phyloP scores from a whole-genome alignment of 2,113 vertebrate genomes.

The Sapayoa aenigma region DNA sequence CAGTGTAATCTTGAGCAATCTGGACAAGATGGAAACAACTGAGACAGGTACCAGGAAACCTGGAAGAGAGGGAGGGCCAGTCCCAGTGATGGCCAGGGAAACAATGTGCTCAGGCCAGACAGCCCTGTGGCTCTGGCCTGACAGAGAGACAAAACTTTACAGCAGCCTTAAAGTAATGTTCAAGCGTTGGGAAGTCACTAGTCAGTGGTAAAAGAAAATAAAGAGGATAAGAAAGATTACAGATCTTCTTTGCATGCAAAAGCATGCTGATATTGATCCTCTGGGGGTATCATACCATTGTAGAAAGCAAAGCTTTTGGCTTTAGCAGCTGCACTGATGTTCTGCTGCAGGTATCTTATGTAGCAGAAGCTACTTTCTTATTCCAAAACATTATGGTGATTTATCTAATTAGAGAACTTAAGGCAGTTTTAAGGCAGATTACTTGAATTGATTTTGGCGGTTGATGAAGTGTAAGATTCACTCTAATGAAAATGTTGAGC shows the following conservation, averaged over 20 bases:
- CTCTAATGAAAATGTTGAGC: background rate
- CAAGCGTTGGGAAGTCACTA: background rate
- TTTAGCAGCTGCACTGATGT: background rate
- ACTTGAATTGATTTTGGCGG: background rate
- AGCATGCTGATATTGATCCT: rapidly evolving
- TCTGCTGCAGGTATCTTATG: background rate
- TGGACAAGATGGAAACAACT: background rate
- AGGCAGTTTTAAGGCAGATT: background rate
- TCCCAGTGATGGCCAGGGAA: background rate
- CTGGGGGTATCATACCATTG: rapidly evolving
- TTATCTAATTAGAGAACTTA: background rate
- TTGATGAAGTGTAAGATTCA: background rate
- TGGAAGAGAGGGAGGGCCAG: background rate
- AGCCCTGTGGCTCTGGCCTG: rapidly evolving
- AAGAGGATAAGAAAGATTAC: background rate
- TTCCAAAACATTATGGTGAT: background rate
- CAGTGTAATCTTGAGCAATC: rapidly evolving
- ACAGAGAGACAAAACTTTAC: background rate
- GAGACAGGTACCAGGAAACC: background rate
- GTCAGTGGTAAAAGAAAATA: background rate
- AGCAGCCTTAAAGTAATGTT: background rate
- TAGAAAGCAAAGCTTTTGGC: background rate
- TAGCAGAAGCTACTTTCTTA: background rate
- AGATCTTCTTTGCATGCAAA: background rate
- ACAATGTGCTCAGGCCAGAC: rapidly evolving